Base-by-base conservation (phyloP, 2,888 invertebrate genomes). In the Anticlea derivata region DNA sequence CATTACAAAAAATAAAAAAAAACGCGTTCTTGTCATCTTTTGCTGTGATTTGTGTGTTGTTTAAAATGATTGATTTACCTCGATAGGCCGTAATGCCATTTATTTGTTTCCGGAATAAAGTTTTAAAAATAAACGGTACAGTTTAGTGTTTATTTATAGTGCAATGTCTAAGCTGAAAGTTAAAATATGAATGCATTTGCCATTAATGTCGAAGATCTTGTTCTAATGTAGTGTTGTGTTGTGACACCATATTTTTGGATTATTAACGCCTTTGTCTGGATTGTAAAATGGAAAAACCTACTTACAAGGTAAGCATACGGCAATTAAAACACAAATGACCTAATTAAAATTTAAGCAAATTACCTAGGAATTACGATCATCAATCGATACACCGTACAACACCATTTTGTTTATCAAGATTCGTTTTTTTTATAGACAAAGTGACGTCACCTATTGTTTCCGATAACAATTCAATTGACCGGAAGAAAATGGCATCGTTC, bases 281-380 rank as follows among this genome's bases (percentile, higher is more conserved):
- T 82, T 82, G 58, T 65, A 66, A 74, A 61, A 88, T 90, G 89
- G 89, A 89, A 63, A 89, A 87, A 69, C 88, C 88, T 24, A 75
- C 87, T 12, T 87, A 75, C 66, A 87, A 88, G 86, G 89, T 88
- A 73, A 26, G 11, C 10, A 0, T 17, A 20, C 29, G n/a, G 7
- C 7, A 8, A 41, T 6, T n/a, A n/a, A n/a, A n/a, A n/a, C n/a
- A n/a, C n/a, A n/a, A n/a, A n/a, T n/a, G n/a, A n/a, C n/a, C n/a
- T 24, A 33, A 22, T n/a, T 23, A 41, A 2, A 29, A 11, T 12
- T 2, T n/a, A 11, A 13, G 8, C 11, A 22, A 29, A 20, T n/a
- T 20, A 29, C 23, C 2, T 20, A 37, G 35, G 11, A 11, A 22
- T 11, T 1, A 7, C 8, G 7, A 12, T 17, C 17, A 22, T 3